These are phyloP conservation scores for Rotaria sp. DNA, from an alignment of 2,888 invertebrate species.

Conservation along the genomic window DNA sequence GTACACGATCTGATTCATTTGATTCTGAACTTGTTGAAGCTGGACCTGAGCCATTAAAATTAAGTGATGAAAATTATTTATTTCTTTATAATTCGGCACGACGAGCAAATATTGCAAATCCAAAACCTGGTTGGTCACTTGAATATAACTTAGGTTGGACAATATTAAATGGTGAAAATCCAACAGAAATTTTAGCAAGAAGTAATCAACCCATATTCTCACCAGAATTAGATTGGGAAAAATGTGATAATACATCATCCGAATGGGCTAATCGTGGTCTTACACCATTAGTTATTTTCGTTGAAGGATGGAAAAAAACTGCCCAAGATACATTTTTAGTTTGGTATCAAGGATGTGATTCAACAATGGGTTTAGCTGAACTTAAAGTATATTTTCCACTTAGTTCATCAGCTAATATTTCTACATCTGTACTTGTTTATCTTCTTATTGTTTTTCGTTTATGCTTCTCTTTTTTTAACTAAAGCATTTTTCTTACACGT, in stretches of 20 bases:
- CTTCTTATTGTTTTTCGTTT: neutral
- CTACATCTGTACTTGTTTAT: neutral
- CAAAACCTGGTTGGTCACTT: neutral
- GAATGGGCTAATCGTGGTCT: neutral
- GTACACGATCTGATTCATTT: neutral
- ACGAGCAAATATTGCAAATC: neutral
- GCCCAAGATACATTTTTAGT: neutral
- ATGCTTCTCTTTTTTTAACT: neutral
- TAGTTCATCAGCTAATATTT: neutral
- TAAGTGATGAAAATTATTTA: conserved; percentile 11
- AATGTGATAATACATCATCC: neutral
- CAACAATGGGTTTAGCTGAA: neutral
- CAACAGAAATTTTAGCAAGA: neutral
- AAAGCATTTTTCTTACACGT: neutral
- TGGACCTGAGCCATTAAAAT: conserved; percentile 3
- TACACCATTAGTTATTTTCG: neutral
- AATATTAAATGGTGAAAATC: neutral
- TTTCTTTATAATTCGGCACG: conserved; percentile 19
- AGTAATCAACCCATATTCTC: neutral
- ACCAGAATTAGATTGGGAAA: conserved; percentile 3
- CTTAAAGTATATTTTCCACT: neutral
- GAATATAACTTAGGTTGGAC: conserved; percentile 19
- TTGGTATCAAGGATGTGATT: conserved; percentile 23
- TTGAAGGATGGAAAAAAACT: conserved; percentile 14
- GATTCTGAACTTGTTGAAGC: conserved; percentile 12